Evolutionary conservation across 2,113 vertebrate genomes (phyloP).

Genomic region (Romanogobio albipinnatus): DNA sequence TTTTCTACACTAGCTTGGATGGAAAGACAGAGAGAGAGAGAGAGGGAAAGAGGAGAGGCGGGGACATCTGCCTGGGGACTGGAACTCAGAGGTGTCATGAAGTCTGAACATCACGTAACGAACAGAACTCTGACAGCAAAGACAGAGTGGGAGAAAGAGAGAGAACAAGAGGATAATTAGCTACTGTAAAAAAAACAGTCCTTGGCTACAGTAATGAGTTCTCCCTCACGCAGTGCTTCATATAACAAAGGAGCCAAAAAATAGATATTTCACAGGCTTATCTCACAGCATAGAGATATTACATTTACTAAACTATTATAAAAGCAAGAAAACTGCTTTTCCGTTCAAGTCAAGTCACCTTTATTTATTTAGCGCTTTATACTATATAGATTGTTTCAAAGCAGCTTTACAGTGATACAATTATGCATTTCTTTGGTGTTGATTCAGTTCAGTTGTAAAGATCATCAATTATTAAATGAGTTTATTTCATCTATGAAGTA

Average conservation of each 20-base stretch:
- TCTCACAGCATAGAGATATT: background rate
- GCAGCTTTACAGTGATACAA: no score
- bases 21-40: background rate
- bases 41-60: background rate
- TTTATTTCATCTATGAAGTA: no score
- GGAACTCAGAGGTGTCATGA: conserved; percentile 43
- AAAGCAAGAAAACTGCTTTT: background rate
- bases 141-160: conserved; percentile 5
- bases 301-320: background rate
- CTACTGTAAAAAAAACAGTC: conserved; percentile 2
- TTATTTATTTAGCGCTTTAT: no score
- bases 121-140: conserved; percentile 36
- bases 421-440: no score
- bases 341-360: no score
- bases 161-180: conserved; percentile 21
- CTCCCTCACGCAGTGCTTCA: conserved; percentile 8
- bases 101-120: conserved; percentile 42
- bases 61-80: conserved; percentile 36
- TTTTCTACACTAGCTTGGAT: background rate
- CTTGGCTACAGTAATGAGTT: conserved; percentile 14
- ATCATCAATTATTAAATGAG: no score
- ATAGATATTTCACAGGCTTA: background rate
- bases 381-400: no score
- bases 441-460: no score
- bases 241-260: conserved; percentile 39